These are phyloP conservation scores for Pammene aurita DNA, from an alignment of 2,888 invertebrate species.

Conservation along the genomic window DNA sequence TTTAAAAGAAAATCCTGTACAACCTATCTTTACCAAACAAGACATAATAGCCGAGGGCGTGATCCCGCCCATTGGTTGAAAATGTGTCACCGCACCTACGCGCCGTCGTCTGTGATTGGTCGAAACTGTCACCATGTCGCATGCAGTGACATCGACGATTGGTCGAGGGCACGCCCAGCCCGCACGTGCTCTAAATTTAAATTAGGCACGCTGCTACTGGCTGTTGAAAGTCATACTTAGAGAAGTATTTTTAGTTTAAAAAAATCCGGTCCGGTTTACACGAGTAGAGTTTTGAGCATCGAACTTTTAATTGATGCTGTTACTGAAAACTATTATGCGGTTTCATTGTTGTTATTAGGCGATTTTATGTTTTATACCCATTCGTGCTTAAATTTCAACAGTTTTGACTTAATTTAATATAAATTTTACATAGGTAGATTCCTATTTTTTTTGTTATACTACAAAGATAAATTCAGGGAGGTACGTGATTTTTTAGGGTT, in stretches of 20 bases:
- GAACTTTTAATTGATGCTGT: slow-evolving; percentile 23
- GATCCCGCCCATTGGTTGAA: slow-evolving; percentile 62
- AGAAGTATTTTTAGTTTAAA: slow-evolving; percentile 28
- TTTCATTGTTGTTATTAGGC: slow-evolving; percentile 3
- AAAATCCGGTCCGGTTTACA: slow-evolving; percentile 2
- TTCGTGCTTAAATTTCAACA: neutral
- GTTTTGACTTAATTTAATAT: no score
- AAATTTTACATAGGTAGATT: neutral
- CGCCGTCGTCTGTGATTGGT: slow-evolving; percentile 64
- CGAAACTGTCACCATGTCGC: slow-evolving; percentile 78
- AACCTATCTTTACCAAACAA: slow-evolving; percentile 1
- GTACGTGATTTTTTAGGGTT: no score
- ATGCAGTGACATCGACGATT: slow-evolving; percentile 74
- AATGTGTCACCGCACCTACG: slow-evolving; percentile 71
- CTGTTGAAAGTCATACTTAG: slow-evolving; percentile 32
- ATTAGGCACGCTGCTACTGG: slow-evolving; percentile 44
- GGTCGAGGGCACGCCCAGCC: slow-evolving; percentile 68
- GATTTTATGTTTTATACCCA: slow-evolving; percentile 3
- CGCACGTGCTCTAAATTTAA: slow-evolving; percentile 51
- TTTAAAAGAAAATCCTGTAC: neutral
- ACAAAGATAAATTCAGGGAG: no score
- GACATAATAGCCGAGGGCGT: slow-evolving; percentile 60
- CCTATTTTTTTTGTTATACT: neutral
- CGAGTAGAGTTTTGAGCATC: slow-evolving; percentile 5
- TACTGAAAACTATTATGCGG: slow-evolving; percentile 3